These are phyloP conservation scores for Drosophila barbarae DNA, from an alignment of 2,888 invertebrate genomes.

Conservation along the genomic window DNA sequence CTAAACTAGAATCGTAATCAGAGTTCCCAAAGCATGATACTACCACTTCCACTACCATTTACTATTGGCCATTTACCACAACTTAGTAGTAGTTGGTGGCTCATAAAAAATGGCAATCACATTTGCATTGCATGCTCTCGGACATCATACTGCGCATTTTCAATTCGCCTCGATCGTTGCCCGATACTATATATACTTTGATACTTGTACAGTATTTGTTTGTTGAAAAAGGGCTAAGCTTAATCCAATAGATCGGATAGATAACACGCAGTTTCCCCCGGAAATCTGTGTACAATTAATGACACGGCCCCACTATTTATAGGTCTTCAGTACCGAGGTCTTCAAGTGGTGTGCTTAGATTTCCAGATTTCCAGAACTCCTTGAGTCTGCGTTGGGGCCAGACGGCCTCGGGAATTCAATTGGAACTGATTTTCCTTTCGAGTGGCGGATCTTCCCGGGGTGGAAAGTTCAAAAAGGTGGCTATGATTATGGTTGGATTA, in stretches of 20 bases:
- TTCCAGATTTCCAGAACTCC: constrained; percentile 27
- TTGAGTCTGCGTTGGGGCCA: constrained; percentile 21
- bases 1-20: constrained; percentile 59
- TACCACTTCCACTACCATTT: not conserved
- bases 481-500: not conserved
- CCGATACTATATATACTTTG: constrained; percentile 11
- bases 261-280: constrained; percentile 38
- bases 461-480: constrained; percentile 13
- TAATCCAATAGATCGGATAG: constrained; percentile 18
- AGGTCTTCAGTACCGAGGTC: constrained; percentile 13
- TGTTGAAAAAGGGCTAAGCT: constrained; percentile 24
- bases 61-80: constrained; percentile 20
- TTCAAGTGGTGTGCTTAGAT: constrained; percentile 24
- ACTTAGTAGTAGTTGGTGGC: constrained; percentile 38
- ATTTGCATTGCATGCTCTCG: constrained; percentile 64
- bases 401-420: constrained; percentile 4
- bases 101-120: constrained; percentile 64
- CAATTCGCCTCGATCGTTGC: constrained; percentile 39
- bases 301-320: constrained; percentile 19
- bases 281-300: constrained; percentile 21
- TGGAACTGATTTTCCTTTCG: constrained; percentile 11
- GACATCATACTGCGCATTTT: constrained; percentile 60
- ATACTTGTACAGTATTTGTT: constrained; percentile 5
- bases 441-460: constrained; percentile 18
- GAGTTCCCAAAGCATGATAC: constrained; percentile 6